Evolutionary conservation across 2,888 invertebrate species (phyloP).

Genomic region (Drosophila dives): DNA sequence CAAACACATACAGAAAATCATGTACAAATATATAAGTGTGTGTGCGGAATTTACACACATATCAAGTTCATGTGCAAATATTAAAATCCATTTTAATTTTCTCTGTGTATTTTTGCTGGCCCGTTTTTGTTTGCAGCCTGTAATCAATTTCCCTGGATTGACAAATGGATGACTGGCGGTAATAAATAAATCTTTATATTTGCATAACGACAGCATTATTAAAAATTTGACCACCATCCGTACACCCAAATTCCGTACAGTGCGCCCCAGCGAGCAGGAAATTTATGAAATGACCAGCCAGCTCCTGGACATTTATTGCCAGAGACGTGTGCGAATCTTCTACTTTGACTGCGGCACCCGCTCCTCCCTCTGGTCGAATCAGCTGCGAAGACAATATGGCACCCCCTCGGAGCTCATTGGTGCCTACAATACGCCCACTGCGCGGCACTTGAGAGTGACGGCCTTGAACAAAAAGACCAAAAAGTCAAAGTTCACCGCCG

Average conservation of each 20-base stretch:
- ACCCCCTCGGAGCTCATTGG: slow-evolving; percentile 82
- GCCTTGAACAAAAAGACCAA: slow-evolving; percentile 57
- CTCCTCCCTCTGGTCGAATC: slow-evolving; percentile 80
- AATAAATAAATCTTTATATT: slow-evolving; percentile 71
- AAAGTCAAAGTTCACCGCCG: slow-evolving; percentile 68
- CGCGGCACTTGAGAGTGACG: slow-evolving; percentile 71
- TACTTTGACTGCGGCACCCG: slow-evolving; percentile 79
- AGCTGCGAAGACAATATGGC: slow-evolving; percentile 72
- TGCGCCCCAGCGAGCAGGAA: slow-evolving; percentile 78
- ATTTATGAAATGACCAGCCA: slow-evolving; percentile 81
- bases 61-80: slow-evolving; percentile 73
- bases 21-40: neutral
- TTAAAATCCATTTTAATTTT: slow-evolving; percentile 70
- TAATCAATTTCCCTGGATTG: slow-evolving; percentile 82
- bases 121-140: slow-evolving; percentile 70
- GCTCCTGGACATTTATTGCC: slow-evolving; percentile 80
- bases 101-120: slow-evolving; percentile 38
- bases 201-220: slow-evolving; percentile 64
- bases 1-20: slow-evolving; percentile 11
- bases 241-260: slow-evolving; percentile 49
- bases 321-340: slow-evolving; percentile 79
- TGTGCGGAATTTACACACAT: slow-evolving; percentile 14
- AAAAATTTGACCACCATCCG: slow-evolving; percentile 57
- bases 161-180: slow-evolving; percentile 73
- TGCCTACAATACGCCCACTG: slow-evolving; percentile 70